Conservation (phyloP, 2,113 vertebrate genomes). For the Sapayoa aenigma region DNA sequence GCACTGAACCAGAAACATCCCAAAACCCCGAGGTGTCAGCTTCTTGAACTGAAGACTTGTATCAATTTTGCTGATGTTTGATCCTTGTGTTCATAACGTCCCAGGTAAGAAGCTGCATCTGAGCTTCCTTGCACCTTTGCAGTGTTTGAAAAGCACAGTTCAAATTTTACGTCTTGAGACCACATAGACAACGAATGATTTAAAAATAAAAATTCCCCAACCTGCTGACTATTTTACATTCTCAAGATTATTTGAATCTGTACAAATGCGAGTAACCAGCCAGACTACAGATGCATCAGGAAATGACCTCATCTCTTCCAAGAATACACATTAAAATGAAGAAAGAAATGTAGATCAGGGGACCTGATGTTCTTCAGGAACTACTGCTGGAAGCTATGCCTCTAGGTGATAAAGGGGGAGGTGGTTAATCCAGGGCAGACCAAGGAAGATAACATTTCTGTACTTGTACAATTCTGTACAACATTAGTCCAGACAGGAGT, state of each 20-base stretch:
- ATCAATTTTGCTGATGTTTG: not conserved
- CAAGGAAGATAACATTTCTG: conserved; percentile 6
- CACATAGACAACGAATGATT: not conserved
- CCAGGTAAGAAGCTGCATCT: not conserved
- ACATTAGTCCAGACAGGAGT: conserved; percentile 64
- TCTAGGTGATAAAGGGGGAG: conserved; percentile 22
- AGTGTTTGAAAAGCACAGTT: not conserved
- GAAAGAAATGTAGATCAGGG: not conserved
- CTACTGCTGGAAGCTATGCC: conserved; percentile 8
- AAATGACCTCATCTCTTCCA: conserved; percentile 33
- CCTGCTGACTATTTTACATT: not conserved
- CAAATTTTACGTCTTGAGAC: not conserved
- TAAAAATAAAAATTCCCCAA: not conserved
- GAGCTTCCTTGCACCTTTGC: not conserved
- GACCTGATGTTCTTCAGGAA: not conserved
- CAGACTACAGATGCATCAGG: conserved; percentile 9
- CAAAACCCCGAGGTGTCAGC: not conserved
- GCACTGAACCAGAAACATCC: not conserved
- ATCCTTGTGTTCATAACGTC: not conserved
- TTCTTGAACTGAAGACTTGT: not conserved
- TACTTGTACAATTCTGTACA: conserved; percentile 52
- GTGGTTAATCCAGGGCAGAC: conserved; percentile 26
- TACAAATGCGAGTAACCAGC: not conserved
- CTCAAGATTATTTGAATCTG: not conserved
- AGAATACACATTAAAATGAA: conserved; percentile 8